Evolutionary conservation across 2,797 vertebrate genomes (phyloP), one percentile per base, ranked within the genome.

Genomic region (Cuniculus paca): DNA sequence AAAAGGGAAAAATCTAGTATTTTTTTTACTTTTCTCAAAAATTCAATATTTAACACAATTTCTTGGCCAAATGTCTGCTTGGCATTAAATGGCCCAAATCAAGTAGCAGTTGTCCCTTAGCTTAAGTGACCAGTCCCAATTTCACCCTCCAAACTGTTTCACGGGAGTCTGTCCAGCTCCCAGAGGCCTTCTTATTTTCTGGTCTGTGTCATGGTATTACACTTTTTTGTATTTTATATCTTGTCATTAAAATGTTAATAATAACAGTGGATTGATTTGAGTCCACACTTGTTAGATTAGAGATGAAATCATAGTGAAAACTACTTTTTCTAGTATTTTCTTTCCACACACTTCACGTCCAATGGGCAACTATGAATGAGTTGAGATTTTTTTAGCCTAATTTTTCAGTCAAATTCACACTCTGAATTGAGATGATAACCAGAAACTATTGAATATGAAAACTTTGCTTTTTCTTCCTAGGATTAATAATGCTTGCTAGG

Each of bases 1-100:
- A 28, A 63, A 88, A 54, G 42, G 54, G 54, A n/a, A 75, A 48
- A 50, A 79, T 9, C 34, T 79, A 52, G 6, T 78, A 42, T 16
- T 87, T 94, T 89, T 10, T 11, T 0, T 31, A n/a, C n/a, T 78
- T 68, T n/a, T 91, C 34, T 82, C 50, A 52, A 95, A 95, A 75
- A 79, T 42, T 91, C n/a, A 34, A 45, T 89, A 60, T 22, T 9
- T 34, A 52, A 56, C 6, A 60, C 22, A 34, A 31, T 54, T 90
- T 91, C 28, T 72, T 48, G 22, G 42, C 28, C 22, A 9, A 4
- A 19, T 83, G 92, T 92, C 70, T 8, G 31, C 36, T 68, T 87
- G 31, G 22, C 34, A 17, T 48, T 60, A 36, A 80, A 56, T 36
- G 63, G 34, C 12, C 13, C 48, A 70, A 94, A 70, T 28, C n/a